phyloP scores from a whole-genome alignment of 2,888 invertebrate species.

The Drosophila prostipennis region DNA sequence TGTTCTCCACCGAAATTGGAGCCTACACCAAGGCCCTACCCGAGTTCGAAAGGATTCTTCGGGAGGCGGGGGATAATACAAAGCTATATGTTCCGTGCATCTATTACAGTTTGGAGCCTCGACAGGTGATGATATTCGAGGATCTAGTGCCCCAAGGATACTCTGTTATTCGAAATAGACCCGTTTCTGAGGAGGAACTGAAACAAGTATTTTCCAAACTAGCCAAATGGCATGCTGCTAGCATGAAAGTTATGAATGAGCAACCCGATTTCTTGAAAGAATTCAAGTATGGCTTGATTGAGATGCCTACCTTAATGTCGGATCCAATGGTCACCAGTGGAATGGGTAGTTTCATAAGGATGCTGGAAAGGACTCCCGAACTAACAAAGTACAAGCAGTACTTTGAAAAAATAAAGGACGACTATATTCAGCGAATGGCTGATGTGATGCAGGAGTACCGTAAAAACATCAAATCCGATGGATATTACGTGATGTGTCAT shows the following conservation, averaged over 20 bases:
- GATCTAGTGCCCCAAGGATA: slow-evolving; percentile 65
- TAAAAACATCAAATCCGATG: slow-evolving; percentile 41
- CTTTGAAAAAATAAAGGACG: slow-evolving; percentile 27
- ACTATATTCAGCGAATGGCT: not conserved
- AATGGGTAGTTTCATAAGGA: slow-evolving; percentile 43
- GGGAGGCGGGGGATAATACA: slow-evolving; percentile 47
- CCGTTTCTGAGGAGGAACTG: slow-evolving; percentile 80
- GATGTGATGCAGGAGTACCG: slow-evolving; percentile 41
- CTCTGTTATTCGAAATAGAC: slow-evolving; percentile 48
- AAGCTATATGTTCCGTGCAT: slow-evolving; percentile 53
- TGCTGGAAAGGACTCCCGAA: slow-evolving; percentile 38
- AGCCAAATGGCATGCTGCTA: slow-evolving; percentile 83
- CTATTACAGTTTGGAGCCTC: slow-evolving; percentile 50
- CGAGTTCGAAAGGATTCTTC: slow-evolving; percentile 56
- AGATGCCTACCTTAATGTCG: slow-evolving; percentile 36
- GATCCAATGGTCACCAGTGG: slow-evolving; percentile 45
- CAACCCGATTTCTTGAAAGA: slow-evolving; percentile 23
- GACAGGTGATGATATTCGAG: slow-evolving; percentile 70
- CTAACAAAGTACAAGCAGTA: slow-evolving; percentile 35
- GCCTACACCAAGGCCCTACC: slow-evolving; percentile 72
- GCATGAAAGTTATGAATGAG: slow-evolving; percentile 29
- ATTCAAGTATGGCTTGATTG: slow-evolving; percentile 80
- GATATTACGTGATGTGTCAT: slow-evolving; percentile 59
- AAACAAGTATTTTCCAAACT: slow-evolving; percentile 77
- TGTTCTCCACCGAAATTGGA: slow-evolving; percentile 59